phyloP scores from a whole-genome alignment of 2,888 invertebrate species.

The Phyllotreta cruciferae region DNA sequence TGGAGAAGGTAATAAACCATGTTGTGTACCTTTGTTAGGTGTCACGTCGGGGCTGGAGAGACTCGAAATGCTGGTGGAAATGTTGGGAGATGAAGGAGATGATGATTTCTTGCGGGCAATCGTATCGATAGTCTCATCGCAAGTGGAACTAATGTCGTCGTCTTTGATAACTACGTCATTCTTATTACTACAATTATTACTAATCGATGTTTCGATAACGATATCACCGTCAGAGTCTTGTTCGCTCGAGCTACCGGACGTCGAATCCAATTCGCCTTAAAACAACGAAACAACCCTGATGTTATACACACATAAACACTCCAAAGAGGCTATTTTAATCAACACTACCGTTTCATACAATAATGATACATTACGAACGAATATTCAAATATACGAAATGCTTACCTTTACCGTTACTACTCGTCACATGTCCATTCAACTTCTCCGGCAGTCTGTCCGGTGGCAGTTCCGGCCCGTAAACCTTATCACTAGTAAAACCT shows the following conservation, averaged over 20 bases:
- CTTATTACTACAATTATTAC: slow-evolving; percentile 28
- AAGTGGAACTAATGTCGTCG: slow-evolving; percentile 36
- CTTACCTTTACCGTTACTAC: slow-evolving; percentile 40
- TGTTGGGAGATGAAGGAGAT: slow-evolving; percentile 34
- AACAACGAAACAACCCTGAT: slow-evolving; percentile 7
- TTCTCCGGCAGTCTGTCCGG: slow-evolving; percentile 41
- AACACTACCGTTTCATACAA: too few species aligned
- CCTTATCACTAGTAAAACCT: slow-evolving; percentile 52
- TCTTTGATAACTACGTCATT: slow-evolving; percentile 26
- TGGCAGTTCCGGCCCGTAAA: slow-evolving; percentile 58
- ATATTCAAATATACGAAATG: too few species aligned
- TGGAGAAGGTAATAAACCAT: background rate
- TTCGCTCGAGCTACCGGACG: slow-evolving; percentile 19
- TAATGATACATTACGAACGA: too few species aligned
- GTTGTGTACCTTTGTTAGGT: slow-evolving; percentile 20
- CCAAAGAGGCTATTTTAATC: too few species aligned
- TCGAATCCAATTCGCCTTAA: slow-evolving; percentile 22
- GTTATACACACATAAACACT: too few species aligned
- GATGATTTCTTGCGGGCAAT: slow-evolving; percentile 24
- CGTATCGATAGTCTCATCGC: slow-evolving; percentile 27
- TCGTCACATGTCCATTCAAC: slow-evolving; percentile 39
- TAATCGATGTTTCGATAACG: slow-evolving; percentile 28
- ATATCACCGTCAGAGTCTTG: slow-evolving; percentile 32
- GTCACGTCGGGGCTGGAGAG: slow-evolving; percentile 43
- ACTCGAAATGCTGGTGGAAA: slow-evolving; percentile 43